phyloP scores from a whole-genome alignment of 1,140 invertebrate species.

The Euwallacea similis region DNA sequence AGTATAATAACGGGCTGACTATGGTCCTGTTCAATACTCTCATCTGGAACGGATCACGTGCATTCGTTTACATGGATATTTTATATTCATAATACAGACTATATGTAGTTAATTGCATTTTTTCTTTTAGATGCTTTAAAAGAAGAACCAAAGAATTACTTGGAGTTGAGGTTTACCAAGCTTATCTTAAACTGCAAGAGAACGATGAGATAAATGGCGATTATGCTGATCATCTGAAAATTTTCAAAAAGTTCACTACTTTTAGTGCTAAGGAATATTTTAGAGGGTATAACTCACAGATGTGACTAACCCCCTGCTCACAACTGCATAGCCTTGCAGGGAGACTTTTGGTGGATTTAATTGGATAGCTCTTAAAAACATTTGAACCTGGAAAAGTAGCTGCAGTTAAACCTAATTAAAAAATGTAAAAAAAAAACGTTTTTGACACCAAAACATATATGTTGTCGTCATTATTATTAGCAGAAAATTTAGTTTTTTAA shows the following conservation, averaged over 20 bases:
- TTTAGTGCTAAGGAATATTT: no score
- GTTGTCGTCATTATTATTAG: conserved; percentile 1
- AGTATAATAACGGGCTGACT: no score
- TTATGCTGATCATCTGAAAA: conserved; percentile 61
- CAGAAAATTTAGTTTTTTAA: conserved; percentile 22
- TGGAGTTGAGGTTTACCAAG: conserved; percentile 38
- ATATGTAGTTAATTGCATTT: no score
- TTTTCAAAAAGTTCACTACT: not conserved
- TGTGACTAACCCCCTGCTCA: conserved; percentile 62
- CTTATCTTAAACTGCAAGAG: conserved; percentile 64
- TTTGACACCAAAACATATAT: not conserved
- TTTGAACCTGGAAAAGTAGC: conserved; percentile 57
- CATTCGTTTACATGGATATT: no score
- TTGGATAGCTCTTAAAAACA: conserved; percentile 64
- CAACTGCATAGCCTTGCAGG: conserved; percentile 61
- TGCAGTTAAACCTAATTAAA: not conserved
- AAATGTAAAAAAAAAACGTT: conserved; percentile 18
- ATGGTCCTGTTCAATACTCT: no score
- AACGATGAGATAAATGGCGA: conserved; percentile 63
- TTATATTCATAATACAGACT: no score
- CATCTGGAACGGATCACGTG: no score
- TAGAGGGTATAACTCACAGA: conserved; percentile 52
- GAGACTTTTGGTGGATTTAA: conserved; percentile 66
- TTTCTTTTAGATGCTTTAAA: no score
- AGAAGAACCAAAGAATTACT: no score